Evolutionary conservation across 2,113 vertebrate species (phyloP).

Genomic region (Trichechus manatus): DNA sequence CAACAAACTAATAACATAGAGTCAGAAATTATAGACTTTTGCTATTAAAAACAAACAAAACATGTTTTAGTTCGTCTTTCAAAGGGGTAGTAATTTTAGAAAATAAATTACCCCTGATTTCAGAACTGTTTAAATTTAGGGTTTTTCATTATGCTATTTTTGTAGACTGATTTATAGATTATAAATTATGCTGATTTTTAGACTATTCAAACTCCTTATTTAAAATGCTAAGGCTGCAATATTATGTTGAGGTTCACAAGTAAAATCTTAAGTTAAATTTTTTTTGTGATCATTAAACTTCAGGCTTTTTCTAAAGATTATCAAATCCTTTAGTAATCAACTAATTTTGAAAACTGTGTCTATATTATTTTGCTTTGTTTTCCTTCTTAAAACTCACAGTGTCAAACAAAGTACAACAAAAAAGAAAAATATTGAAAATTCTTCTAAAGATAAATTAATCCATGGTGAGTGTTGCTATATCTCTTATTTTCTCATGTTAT

Average conservation of each 20-base stretch:
- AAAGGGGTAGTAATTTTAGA: constrained; percentile 27
- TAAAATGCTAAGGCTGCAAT: not conserved
- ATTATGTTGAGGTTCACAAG: not conserved
- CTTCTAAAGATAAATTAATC: constrained; percentile 12
- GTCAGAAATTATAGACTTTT: constrained; percentile 18
- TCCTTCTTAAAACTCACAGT: not conserved
- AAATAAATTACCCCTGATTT: constrained; percentile 1
- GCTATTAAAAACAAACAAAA: not conserved
- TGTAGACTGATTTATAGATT: not conserved
- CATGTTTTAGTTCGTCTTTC: not conserved
- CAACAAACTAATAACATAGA: constrained; percentile 26
- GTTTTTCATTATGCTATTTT: constrained; percentile 2
- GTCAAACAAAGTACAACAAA: not conserved
- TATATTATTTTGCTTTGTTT: not conserved
- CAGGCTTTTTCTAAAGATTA: not conserved
- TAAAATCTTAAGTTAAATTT: constrained; percentile 52
- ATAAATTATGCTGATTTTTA: not conserved
- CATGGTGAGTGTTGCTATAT: not conserved
- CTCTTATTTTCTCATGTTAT: not conserved
- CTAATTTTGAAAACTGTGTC: not conserved
- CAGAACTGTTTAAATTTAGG: constrained; percentile 11
- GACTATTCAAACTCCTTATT: not conserved
- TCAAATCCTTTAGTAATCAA: not conserved
- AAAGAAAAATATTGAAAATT: not conserved
- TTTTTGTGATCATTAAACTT: not conserved